Conservation (phyloP, 2,797 vertebrate genomes). For the Sparidentex hasta region DNA sequence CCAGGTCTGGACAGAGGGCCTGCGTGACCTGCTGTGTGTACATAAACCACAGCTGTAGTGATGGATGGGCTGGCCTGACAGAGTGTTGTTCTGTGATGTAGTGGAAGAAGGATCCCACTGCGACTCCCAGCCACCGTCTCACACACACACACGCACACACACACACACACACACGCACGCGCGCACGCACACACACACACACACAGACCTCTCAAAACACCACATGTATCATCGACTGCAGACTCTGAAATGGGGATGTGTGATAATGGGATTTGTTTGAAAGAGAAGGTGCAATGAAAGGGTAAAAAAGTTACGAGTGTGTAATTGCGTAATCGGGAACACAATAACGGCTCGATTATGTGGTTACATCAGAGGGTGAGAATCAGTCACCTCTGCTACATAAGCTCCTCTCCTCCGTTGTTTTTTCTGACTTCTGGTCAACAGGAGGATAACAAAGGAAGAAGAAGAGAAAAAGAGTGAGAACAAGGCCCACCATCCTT, state of each 20-base stretch:
- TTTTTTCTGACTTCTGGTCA: conserved; percentile 39
- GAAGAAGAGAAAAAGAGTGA: conserved; percentile 54
- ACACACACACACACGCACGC: neutral
- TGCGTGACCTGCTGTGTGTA: conserved; percentile 68
- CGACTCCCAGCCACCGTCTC: conserved; percentile 53
- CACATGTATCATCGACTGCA: conserved; percentile 45
- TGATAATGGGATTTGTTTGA: conserved; percentile 32
- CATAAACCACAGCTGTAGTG: conserved; percentile 62
- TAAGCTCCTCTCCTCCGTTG: conserved; percentile 19
- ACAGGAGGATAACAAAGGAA: conserved; percentile 53
- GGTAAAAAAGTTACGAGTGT: conserved; percentile 6
- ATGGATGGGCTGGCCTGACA: conserved; percentile 68
- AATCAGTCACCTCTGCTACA: conserved; percentile 45
- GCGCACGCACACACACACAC: neutral
- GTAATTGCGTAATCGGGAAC: conserved; percentile 30
- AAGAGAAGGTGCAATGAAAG: conserved; percentile 30
- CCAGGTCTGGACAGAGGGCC: conserved; percentile 55
- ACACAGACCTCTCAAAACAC: conserved; percentile 53
- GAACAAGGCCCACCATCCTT: conserved; percentile 61
- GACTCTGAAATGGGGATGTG: conserved; percentile 37
- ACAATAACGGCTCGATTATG: conserved; percentile 50
- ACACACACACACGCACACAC: conserved; percentile 1
- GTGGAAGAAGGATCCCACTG: conserved; percentile 60
- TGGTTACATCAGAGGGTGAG: conserved; percentile 53
- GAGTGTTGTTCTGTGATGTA: conserved; percentile 60